Base-by-base conservation (phyloP, 2,797 vertebrate genomes). In the Melopsittacus undulatus region DNA sequence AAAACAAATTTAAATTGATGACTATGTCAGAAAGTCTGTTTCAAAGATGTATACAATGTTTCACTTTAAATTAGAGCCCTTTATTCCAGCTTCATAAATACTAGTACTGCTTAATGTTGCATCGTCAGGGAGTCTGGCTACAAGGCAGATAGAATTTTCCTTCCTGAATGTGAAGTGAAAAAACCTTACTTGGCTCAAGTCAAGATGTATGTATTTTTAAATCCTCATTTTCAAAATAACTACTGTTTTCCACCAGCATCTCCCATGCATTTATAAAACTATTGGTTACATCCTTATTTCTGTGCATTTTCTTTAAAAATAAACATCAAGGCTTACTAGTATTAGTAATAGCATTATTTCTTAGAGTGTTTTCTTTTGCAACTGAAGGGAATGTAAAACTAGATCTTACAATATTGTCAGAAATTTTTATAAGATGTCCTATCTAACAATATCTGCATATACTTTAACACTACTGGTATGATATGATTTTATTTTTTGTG, bases 31-130 rank as follows among this genome's bases (percentile, higher is more conserved):
- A 80, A 93, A 80, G n/a, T 57, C 40, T 89, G 13, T 56, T 87
- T 94, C 48, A 83, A 95, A 92, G 36, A 63, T 54, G 13, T n/a
- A 30, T 84, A 42, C 74, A 79, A 83, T 18, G 7, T 64, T 96
- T 89, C 43, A 81, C 34, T 93, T 92, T 48, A 87, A 88, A 81
- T 88, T 87, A 77, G 22, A 59, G 16, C 34, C 11, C 24, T 88
- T 95, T 66, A 36, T 68, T 81, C 29, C 46, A 87, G 43, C 36
- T 83, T 87, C 45, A 43, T 61, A 87, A 89, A 83, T 87, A 87
- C 26, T 69, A 67, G 7, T 43, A 64, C n/a, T 64, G 18, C 32
- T 91, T 94, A 90, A 56, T 63, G 56, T 77, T 95, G 52, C 22
- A 46, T 42, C 6, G 7, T 12, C 27, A 80, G 81, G 46, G 23